Evolutionary conservation across 2,797 vertebrate genomes (phyloP).

Genomic region (Semotilus atromaculatus): DNA sequence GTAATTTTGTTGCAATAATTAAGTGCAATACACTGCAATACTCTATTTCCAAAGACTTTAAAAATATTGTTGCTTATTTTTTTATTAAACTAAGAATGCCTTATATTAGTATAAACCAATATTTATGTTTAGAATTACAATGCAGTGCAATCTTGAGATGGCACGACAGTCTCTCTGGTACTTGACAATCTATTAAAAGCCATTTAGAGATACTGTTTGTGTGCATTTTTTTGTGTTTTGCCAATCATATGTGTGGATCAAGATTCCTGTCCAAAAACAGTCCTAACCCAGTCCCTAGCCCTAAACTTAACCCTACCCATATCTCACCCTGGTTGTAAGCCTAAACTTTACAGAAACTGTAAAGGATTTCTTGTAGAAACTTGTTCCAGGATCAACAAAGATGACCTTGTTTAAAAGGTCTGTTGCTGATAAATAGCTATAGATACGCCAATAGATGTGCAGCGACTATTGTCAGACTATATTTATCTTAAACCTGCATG

Average conservation of each 20-base stretch:
- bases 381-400: neutral
- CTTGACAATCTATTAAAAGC: neutral
- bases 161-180: neutral
- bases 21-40: conserved; percentile 18
- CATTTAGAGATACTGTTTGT: neutral
- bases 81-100: conserved; percentile 3
- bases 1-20: neutral
- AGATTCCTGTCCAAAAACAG: neutral
- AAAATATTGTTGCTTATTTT: neutral
- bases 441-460: neutral
- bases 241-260: neutral
- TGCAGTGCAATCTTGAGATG: neutral
- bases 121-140: neutral
- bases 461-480: neutral
- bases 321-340: neutral
- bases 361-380: neutral
- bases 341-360: neutral
- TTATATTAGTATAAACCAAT: neutral
- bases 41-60: neutral
- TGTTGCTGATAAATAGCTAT: neutral
- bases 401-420: neutral
- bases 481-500: neutral
- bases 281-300: neutral
- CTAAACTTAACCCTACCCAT: neutral
- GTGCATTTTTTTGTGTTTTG: neutral